Percentiles rank a stretch among this genome's conserved stretches.
These are phyloP conservation scores for Crenichthys baileyi DNA, from an alignment of 2,797 vertebrate genomes.

Conservation along the genomic window DNA sequence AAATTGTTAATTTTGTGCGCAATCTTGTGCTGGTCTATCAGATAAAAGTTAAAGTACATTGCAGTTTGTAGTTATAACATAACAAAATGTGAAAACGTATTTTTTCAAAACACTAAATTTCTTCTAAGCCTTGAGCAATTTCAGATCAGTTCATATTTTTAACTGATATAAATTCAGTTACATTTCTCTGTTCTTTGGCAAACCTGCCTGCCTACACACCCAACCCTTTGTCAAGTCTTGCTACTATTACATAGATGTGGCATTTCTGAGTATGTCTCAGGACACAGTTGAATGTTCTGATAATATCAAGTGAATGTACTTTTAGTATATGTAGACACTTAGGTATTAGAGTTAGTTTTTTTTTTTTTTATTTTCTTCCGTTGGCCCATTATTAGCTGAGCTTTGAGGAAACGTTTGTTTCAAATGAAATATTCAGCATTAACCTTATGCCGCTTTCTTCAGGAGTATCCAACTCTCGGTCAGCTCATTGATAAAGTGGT, in stretches of 20 bases:
- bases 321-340: not conserved
- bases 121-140: not conserved
- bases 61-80: not conserved
- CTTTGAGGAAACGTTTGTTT: not conserved
- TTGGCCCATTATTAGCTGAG: not conserved
- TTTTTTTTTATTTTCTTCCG: not conserved
- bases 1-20: not conserved
- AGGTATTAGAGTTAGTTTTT: not conserved
- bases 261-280: not conserved
- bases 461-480: conserved; percentile 97
- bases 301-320: not conserved
- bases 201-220: not conserved
- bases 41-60: too few species aligned
- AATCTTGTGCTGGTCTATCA: not conserved
- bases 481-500: conserved; percentile 96
- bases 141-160: not conserved
- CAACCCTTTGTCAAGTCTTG: not conserved
- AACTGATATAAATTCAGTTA: conserved; percentile 5
- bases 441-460: conserved; percentile 3
- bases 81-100: not conserved
- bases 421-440: not conserved
- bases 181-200: not conserved
- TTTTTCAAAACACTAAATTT: not conserved
- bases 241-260: not conserved
- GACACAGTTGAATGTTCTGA: not conserved